Base-by-base conservation (phyloP, 2,888 invertebrate species). In the Hesperia comma region DNA sequence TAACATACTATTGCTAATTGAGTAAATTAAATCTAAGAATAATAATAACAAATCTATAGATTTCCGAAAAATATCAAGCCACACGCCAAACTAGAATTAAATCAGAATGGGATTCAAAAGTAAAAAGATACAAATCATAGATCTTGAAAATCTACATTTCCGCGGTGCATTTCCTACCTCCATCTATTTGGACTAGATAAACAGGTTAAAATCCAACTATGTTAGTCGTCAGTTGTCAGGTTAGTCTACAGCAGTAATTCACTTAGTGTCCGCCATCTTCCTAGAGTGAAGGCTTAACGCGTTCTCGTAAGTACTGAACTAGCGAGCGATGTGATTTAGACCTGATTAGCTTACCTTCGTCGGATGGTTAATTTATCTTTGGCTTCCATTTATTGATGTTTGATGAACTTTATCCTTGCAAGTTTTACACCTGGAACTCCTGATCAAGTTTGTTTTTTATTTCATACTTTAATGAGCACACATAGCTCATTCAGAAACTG, bases 311-410 rank as follows among this genome's bases (percentile, higher is more conserved):
- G 41, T 57, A 63, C 49, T 14, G 40, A 32, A 51, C 58, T 40
- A 58, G 57, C 32, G 17, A 32, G 3, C 17, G 32, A 41, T 37
- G 37, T 64, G 57, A 64, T 64, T 57, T 51, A 64, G 57, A 51
- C 57, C 41, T 64, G 57, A 64, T 58, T 57, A 41, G 63, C 57
- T 32, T 63, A 63, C 57, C 57, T 63, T 63, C 63, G 63, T 63
- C 57, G 57, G 57, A 37, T 63, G 57, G 26, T 63, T 57, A 57
- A 63, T 57, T 63, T 57, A 57, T 63, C 57, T 56, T 63, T 49
- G 37, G 55, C 55, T 46, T 32, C 32, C 33, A 55, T 43, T 55
- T 46, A 56, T 63, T 43, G 33, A 53, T 55, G 55, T 43, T 17
- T 55, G 37, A 17, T 15, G 19, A 19, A 56, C 26, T 19, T 26